Conservation (phyloP, 2,113 vertebrate genomes). For the Corynorhinus townsendii region DNA sequence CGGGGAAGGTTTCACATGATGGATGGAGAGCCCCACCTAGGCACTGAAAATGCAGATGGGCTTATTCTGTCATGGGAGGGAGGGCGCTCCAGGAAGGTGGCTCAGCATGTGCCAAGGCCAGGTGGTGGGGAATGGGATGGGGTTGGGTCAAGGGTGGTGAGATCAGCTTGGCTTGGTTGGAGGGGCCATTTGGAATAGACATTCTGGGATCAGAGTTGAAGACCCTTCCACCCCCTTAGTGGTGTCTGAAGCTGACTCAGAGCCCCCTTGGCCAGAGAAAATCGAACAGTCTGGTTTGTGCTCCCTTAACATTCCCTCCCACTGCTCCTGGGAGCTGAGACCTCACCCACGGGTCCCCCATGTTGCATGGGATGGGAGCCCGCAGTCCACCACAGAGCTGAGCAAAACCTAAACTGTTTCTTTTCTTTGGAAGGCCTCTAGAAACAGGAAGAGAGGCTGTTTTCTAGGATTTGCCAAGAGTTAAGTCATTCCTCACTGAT, state of each 20-base stretch:
- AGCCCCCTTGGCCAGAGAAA: background rate
- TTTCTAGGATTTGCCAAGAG: constrained; percentile 70
- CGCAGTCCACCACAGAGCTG: constrained; percentile 18
- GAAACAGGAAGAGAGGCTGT: constrained; percentile 71
- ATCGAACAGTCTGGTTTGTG: background rate
- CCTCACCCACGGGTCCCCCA: constrained; percentile 12
- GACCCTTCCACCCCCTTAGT: background rate
- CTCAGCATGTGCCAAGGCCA: background rate
- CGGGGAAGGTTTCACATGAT: rapidly evolving
- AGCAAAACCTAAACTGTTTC: constrained; percentile 61
- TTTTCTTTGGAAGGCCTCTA: constrained; percentile 74
- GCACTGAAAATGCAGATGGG: background rate
- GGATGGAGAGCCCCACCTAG: background rate
- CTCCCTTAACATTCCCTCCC: background rate
- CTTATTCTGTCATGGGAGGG: background rate
- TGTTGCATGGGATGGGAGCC: background rate
- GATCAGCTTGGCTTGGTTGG: background rate
- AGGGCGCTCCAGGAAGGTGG: background rate
- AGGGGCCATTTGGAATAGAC: background rate
- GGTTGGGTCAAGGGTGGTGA: background rate
- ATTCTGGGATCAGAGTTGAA: background rate
- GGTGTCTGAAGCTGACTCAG: constrained; percentile 12
- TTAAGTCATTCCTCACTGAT: constrained; percentile 73
- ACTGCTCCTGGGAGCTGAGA: background rate
- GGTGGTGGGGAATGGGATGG: background rate